Evolutionary conservation across 2,888 invertebrate genomes (phyloP), one percentile per base, ranked within the genome.

Genomic region (Anoncus sp.): DNA sequence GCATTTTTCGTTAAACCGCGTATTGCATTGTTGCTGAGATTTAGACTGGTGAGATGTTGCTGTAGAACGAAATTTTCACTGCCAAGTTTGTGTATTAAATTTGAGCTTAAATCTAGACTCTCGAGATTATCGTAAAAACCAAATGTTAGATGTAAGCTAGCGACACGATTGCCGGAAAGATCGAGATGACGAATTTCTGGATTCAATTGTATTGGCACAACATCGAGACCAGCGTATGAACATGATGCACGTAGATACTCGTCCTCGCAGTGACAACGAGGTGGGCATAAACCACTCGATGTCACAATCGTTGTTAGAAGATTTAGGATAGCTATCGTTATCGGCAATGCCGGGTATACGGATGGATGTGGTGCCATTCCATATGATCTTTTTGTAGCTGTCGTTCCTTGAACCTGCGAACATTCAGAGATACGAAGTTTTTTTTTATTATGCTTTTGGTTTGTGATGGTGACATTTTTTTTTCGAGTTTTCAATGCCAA

Each of bases 181-280:
- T 96, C 96, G 88, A 98, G 95, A 91, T 95, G 94, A 66, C 94
- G 94, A 62, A 97, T 94, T 90, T 96, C 96, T 47, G 98, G 98
- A 91, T 97, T 97, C 83, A 97, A 93, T 89, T 97, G 97, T 85
- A 97, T 97, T 77, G 97, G 97, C 69, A 97, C 96, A 85, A 96
- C 95, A 90, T 96, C 96, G 82, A 97, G 94, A 79, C 94, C 94
- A 69, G 96, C 96, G 87, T 94, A 94, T 83, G 95, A 94, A 91
- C 97, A 97, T 82, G 95, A 94, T 31, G 96, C 96, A 75, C 94
- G 94, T 81, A 96, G 94, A 82, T 94, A 92, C 65, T 95, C 94
- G 90, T 97, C 97, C 92, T 96, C 94, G 93, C 97, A 97, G 81
- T 93, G 93, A 91, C 97, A 97, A 85, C 95, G 94, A 74, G 95